Evolutionary conservation across 2,888 invertebrate genomes (phyloP).

Genomic region (Tachina grossa): DNA sequence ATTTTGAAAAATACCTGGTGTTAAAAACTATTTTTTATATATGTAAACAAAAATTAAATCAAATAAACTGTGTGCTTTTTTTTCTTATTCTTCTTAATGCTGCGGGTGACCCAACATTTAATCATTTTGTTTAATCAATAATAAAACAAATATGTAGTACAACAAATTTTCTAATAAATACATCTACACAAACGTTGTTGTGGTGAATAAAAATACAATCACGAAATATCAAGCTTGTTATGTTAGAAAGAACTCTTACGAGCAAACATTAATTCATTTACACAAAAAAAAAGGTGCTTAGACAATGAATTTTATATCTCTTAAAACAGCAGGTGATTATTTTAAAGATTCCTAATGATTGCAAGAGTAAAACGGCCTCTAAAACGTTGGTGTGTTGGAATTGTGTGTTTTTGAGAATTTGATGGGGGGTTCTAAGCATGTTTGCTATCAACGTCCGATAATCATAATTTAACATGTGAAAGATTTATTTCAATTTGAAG

Average conservation of each 20-base stretch:
- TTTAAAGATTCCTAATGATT: constrained; percentile 35
- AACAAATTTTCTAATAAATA: constrained; percentile 59
- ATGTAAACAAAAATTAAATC: constrained; percentile 45
- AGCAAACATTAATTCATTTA: constrained; percentile 23
- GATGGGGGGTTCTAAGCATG: constrained; percentile 37
- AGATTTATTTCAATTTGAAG: constrained; percentile 52
- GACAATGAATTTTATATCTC: constrained; percentile 52
- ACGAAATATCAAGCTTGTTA: constrained; percentile 2
- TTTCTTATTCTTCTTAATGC: constrained; percentile 25
- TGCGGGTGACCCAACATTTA: constrained; percentile 70
- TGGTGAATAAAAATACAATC: constrained; percentile 1
- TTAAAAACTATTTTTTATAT: constrained; percentile 63
- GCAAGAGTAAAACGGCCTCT: constrained; percentile 23
- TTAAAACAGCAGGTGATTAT: constrained; percentile 68
- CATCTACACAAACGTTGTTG: constrained; percentile 38
- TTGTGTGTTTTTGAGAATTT: background rate
- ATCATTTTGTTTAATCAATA: constrained; percentile 68
- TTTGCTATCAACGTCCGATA: constrained; percentile 14
- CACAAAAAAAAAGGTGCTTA: constrained; percentile 40
- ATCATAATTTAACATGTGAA: constrained; percentile 42
- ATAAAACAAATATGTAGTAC: constrained; percentile 27
- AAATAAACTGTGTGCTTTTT: constrained; percentile 40
- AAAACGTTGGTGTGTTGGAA: background rate
- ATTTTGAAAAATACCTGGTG: constrained; percentile 65
- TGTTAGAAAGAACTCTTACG: background rate